These are phyloP conservation scores for Microplitis manilae DNA, from an alignment of 2,888 invertebrate species.

Conservation along the genomic window DNA sequence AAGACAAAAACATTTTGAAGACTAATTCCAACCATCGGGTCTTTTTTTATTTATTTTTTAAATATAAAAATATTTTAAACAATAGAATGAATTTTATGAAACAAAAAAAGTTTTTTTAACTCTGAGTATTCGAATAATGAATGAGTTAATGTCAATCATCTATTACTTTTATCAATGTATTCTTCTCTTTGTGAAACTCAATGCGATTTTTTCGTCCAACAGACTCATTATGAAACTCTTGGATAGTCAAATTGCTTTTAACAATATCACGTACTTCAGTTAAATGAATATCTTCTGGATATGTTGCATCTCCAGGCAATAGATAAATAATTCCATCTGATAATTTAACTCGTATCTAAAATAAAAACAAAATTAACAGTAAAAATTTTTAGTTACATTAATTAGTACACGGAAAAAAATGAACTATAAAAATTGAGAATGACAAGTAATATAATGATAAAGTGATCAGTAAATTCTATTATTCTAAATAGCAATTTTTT, in stretches of 20 bases:
- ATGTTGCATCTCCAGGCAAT: constrained; percentile 75
- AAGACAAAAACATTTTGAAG: no score
- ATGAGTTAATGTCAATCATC: no score
- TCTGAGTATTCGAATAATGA: background rate
- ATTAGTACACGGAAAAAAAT: no score
- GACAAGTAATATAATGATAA: no score
- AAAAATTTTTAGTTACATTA: background rate
- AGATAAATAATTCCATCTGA: constrained; percentile 76
- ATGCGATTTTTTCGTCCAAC: constrained; percentile 56
- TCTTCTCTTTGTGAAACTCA: constrained; percentile 16
- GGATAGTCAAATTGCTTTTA: constrained; percentile 54
- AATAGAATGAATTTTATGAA: background rate
- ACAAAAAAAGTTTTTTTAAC: background rate
- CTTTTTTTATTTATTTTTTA: no score
- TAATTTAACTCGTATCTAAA: constrained; percentile 75
- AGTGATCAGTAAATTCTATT: no score
- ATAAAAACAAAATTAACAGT: constrained; percentile 43
- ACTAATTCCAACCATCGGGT: no score
- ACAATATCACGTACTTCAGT: constrained; percentile 53
- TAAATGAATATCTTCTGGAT: constrained; percentile 56
- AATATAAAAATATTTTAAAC: no score
- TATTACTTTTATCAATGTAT: background rate
- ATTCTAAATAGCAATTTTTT: no score
- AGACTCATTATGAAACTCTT: constrained; percentile 53
- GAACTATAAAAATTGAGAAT: no score